These are phyloP conservation scores for Epirrhoe tristata DNA, from an alignment of 2,888 invertebrate species.

Conservation along the genomic window DNA sequence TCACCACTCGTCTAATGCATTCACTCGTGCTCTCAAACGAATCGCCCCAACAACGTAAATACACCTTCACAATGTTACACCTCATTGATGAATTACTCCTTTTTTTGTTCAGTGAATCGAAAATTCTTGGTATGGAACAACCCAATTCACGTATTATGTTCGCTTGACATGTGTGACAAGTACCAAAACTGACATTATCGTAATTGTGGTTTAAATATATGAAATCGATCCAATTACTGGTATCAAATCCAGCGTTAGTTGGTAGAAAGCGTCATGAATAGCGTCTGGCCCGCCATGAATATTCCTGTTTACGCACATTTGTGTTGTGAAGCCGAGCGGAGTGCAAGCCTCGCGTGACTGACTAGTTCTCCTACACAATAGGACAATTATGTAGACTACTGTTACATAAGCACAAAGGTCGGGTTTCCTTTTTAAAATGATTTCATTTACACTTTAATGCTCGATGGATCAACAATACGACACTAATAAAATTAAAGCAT, in stretches of 20 bases:
- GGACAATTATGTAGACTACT: constrained; percentile 50
- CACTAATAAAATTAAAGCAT: constrained; percentile 57
- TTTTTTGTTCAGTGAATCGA: background rate
- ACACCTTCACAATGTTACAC: constrained; percentile 28
- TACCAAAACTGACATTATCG: constrained; percentile 21
- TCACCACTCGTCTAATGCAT: constrained; percentile 47
- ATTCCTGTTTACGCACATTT: constrained; percentile 26
- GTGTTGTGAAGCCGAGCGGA: constrained; percentile 25
- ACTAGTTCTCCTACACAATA: constrained; percentile 55
- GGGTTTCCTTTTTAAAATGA: constrained; percentile 58
- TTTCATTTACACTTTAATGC: constrained; percentile 62
- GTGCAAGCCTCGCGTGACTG: constrained; percentile 55
- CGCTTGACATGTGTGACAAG: constrained; percentile 28
- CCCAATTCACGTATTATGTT: background rate
- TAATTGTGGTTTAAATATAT: constrained; percentile 38
- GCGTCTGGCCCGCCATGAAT: constrained; percentile 21
- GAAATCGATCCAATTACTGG: constrained; percentile 39
- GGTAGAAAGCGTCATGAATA: constrained; percentile 18
- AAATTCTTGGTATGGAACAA: background rate
- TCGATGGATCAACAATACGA: constrained; percentile 51
- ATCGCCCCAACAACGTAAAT: constrained; percentile 37
- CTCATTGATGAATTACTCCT: constrained; percentile 22
- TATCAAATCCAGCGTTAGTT: constrained; percentile 32
- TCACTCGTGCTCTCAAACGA: constrained; percentile 36
- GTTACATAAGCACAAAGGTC: constrained; percentile 55